phyloP scores from a whole-genome alignment of 2,888 invertebrate species.

The Acanthosepion esculentum region DNA sequence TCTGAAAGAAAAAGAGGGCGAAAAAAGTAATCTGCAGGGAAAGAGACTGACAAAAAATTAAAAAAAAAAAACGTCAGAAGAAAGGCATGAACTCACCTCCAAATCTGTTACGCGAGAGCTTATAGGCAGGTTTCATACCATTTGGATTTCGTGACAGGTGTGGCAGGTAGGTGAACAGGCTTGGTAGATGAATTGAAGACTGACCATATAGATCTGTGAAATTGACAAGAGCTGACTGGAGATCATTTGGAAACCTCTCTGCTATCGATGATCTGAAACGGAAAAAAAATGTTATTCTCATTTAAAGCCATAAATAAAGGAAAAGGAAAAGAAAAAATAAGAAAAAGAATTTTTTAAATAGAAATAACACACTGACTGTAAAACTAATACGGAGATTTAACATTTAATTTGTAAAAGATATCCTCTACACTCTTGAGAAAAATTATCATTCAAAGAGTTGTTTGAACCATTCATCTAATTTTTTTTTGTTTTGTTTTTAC shows the following conservation, averaged over 20 bases:
- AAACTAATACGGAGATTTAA: too few species aligned
- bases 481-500: too few species aligned
- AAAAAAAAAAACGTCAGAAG: too few species aligned
- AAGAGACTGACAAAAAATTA: too few species aligned
- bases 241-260: conserved; percentile 42
- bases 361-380: too few species aligned
- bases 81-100: conserved; percentile 77
- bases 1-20: not conserved
- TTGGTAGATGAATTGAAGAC: conserved; percentile 81
- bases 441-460: too few species aligned
- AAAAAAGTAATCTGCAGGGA: not conserved
- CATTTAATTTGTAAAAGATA: too few species aligned
- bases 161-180: conserved; percentile 89
- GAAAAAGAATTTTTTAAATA: too few species aligned
- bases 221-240: conserved; percentile 41
- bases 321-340: too few species aligned
- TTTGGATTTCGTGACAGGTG: conserved; percentile 87
- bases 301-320: not conserved
- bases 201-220: conserved; percentile 46
- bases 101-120: conserved; percentile 83
- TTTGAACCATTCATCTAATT: too few species aligned
- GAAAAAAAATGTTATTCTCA: not conserved
- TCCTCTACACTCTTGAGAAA: too few species aligned
- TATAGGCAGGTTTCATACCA: conserved; percentile 86
- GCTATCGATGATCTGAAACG: not conserved